Conservation (phyloP, 1,140 invertebrate genomes). For the Drosophila lini region DNA sequence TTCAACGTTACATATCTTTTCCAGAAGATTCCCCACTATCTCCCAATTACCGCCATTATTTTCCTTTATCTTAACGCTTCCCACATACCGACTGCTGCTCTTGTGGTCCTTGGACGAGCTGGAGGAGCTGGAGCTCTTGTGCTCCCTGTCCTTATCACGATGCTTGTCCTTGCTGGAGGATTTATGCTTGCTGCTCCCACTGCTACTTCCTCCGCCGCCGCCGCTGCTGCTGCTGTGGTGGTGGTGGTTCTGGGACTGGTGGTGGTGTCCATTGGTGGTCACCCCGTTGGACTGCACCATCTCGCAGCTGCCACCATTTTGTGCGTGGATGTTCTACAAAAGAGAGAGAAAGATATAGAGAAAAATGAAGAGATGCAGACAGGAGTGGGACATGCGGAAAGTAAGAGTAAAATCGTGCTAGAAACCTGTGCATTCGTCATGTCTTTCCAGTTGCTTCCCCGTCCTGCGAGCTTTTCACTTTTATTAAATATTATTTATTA, state of each 20-base stretch:
- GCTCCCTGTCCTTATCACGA: conserved; percentile 84
- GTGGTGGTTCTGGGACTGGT: conserved; percentile 57
- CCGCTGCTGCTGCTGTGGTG: conserved; percentile 86
- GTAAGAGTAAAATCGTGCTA: conserved; percentile 10
- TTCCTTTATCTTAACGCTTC: background rate
- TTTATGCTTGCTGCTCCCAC: conserved; percentile 87
- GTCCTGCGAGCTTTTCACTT: background rate
- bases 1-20: background rate
- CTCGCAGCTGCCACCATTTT: conserved; percentile 77
- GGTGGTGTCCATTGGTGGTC: conserved; percentile 86
- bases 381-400: conserved; percentile 16
- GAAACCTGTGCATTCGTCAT: conserved; percentile 32
- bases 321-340: conserved; percentile 67
- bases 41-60: background rate
- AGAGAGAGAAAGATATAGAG: background rate
- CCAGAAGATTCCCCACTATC: background rate
- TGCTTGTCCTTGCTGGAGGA: conserved; percentile 87
- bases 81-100: conserved; percentile 77
- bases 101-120: conserved; percentile 83
- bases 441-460: background rate
- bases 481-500: background rate
- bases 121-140: conserved; percentile 83
- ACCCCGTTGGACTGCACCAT: conserved; percentile 81
- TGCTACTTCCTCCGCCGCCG: conserved; percentile 85
- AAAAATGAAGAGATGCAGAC: background rate